Evolutionary conservation across 2,888 invertebrate genomes (phyloP).

Genomic region (Choreutis nemorana): DNA sequence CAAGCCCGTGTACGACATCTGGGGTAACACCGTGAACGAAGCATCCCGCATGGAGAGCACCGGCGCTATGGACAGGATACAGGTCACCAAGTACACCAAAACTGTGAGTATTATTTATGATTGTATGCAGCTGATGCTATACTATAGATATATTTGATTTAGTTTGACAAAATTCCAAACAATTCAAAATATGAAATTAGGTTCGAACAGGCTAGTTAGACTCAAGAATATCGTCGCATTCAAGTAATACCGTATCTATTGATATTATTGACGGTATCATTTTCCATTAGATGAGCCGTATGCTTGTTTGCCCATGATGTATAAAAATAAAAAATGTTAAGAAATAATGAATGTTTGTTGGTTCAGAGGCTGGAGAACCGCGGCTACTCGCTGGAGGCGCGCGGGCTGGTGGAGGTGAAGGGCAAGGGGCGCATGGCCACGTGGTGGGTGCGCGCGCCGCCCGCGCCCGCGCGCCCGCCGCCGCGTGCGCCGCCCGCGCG

Average conservation of each 20-base stretch:
- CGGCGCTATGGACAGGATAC: conserved; percentile 87
- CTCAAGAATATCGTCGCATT: too few relatives aligned
- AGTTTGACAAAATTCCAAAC: too few relatives aligned
- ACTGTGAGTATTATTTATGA: conserved; percentile 66
- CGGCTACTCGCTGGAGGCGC: conserved; percentile 76
- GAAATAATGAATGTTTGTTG: conserved; percentile 5
- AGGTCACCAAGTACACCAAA: conserved; percentile 87
- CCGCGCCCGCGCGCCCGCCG: conserved; percentile 59
- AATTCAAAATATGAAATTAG: too few relatives aligned
- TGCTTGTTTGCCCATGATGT: too few relatives aligned
- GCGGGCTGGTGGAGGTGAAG: conserved; percentile 91
- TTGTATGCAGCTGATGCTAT: too few relatives aligned
- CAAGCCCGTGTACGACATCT: conserved; percentile 96
- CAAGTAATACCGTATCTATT: too few relatives aligned
- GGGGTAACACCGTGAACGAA: conserved; percentile 97
- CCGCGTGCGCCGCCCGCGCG: conserved; percentile 77
- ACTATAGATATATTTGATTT: conserved; percentile 1
- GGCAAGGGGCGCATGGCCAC: conserved; percentile 97
- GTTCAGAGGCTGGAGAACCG: conserved; percentile 74
- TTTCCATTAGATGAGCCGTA: too few relatives aligned
- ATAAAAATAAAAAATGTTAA: conserved; percentile 1
- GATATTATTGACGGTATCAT: too few relatives aligned
- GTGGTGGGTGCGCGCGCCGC: conserved; percentile 78
- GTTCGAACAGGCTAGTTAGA: too few relatives aligned
- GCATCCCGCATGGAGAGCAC: conserved; percentile 97